Percentiles rank a stretch among this genome's conserved stretches.
Conservation (phyloP, 1,140 invertebrate genomes). For the Drosophila pseudoananassae region DNA sequence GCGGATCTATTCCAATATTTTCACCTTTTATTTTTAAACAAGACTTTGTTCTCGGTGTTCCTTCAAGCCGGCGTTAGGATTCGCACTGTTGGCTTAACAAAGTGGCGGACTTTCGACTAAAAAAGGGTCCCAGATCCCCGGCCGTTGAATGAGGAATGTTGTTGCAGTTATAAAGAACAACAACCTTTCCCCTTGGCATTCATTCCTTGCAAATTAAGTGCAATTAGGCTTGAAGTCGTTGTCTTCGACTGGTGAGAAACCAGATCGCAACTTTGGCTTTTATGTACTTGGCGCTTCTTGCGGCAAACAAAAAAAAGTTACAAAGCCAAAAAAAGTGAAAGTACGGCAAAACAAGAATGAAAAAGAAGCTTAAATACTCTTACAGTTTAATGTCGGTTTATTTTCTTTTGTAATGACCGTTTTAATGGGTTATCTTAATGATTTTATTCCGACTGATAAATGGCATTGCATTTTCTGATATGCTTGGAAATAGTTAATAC, state of each 20-base stretch:
- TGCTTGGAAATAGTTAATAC: too few species aligned
- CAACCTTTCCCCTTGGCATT: constrained; percentile 39
- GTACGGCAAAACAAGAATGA: constrained; percentile 8
- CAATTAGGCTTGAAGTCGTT: constrained; percentile 68
- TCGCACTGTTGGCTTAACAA: constrained; percentile 75
- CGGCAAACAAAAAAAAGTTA: background rate
- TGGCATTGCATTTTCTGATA: too few species aligned
- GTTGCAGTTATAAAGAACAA: constrained; percentile 32
- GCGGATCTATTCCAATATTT: too few species aligned
- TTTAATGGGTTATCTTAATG: too few species aligned
- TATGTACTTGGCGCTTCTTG: constrained; percentile 47
- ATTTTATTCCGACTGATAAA: too few species aligned
- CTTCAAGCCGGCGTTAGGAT: constrained; percentile 64
- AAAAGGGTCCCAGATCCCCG: constrained; percentile 9
- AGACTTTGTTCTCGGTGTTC: background rate
- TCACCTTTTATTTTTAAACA: too few species aligned
- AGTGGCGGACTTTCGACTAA: constrained; percentile 16
- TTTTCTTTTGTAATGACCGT: too few species aligned
- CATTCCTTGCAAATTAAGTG: constrained; percentile 75
- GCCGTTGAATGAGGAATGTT: constrained; percentile 39
- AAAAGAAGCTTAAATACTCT: background rate
- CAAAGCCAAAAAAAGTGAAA: constrained; percentile 61
- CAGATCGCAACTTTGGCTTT: constrained; percentile 28
- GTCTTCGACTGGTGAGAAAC: constrained; percentile 38
- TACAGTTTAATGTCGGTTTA: background rate